Base-by-base conservation (phyloP, 2,888 invertebrate genomes). In the Agriopis leucophaearia region DNA sequence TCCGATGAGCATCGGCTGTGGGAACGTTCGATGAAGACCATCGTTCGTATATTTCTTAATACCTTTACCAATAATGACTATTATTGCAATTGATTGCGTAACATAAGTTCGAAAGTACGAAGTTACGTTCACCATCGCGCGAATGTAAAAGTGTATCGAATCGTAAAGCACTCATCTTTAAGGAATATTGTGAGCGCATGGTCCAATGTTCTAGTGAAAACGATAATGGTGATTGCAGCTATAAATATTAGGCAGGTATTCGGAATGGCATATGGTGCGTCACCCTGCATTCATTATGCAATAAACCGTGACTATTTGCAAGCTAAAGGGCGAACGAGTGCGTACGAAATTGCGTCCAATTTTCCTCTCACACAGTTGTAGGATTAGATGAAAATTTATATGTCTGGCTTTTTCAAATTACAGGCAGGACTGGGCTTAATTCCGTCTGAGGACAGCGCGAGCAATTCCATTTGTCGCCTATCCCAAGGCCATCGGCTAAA, bases 341-440 rank as follows among this genome's bases (percentile, higher is more conserved):
- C 84, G 84, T 89, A 86, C 86, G 73, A 83, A 90, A 90, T 88
- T 84, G 86, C 86, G 82, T 86, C 87, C 91, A 90, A 91, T 91
- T 91, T 89, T 84, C 86, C 89, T 86, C 87, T 81, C 88, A 85
- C 88, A 90, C 90, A 89, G 88, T 89, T 85, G 89, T 81, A 83
- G 92, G 92, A 91, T 92, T 92, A 92, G 84, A 83, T 82, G 77
- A 73, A 85, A 92, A 93, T 92, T 93, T 92, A 93, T 92, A 87
- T 78, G 92, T 92, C 92, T 92, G 91, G 90, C 90, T 90, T 91
- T 92, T 92, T 91, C 91, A 87, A 92, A 91, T 92, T 91, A 92
- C 88, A 87, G 80, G 79, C 81, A 82, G 83, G 83, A 80, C 71
- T 74, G 82, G 81, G 85, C 82, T 89, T 90, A 87, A 88, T 88